These are phyloP conservation scores for Phenganax subtilis DNA, from an alignment of 92 coral and sea anemone species.

Conservation along the genomic window DNA sequence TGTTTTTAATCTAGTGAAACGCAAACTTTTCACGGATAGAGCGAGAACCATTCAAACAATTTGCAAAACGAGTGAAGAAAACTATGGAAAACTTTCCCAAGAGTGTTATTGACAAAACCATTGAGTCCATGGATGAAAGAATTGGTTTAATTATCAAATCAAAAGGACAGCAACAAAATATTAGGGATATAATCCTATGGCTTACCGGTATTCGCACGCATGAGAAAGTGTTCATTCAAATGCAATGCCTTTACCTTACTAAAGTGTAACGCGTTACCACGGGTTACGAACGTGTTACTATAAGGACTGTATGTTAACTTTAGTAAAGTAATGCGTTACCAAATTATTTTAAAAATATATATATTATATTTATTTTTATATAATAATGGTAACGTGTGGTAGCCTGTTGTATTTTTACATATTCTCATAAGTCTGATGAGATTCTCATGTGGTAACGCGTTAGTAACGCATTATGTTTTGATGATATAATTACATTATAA, in stretches of 20 bases:
- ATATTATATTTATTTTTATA: neutral
- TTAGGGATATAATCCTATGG: neutral
- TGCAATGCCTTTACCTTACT: neutral
- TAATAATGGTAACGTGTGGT: neutral
- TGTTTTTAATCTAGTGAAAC: neutral
- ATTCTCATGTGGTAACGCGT: neutral
- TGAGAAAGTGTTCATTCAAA: neutral
- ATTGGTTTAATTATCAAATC: neutral
- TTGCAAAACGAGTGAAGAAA: neutral
- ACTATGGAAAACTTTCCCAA: neutral
- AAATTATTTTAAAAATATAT: neutral
- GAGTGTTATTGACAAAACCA: slow-evolving; percentile 1
- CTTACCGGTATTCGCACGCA: neutral
- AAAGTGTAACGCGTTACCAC: neutral
- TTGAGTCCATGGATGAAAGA: neutral
- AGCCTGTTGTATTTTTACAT: neutral
- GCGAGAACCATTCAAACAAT: neutral
- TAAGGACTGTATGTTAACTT: too few species aligned
- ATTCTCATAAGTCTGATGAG: neutral
- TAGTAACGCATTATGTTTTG: neutral
- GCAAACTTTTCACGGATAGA: neutral
- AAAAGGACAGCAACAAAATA: neutral
- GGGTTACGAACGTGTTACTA: slow-evolving; percentile 11
- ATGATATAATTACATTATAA: neutral
- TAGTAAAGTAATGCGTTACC: slow-evolving; percentile 8